Evolutionary conservation across 2,888 invertebrate species (phyloP).

Genomic region (Aleiodes leptofemur): DNA sequence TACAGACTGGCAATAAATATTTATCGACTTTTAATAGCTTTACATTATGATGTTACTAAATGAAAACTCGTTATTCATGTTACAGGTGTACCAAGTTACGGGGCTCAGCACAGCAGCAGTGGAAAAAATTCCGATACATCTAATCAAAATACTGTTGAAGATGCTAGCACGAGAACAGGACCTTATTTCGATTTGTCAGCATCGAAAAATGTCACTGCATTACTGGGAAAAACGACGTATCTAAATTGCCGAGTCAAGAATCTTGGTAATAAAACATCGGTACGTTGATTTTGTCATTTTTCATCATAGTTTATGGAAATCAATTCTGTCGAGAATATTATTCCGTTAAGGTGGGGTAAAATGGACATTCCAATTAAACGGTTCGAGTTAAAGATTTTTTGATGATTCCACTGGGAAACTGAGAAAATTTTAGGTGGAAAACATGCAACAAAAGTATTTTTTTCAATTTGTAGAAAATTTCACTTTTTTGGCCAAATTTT

Average conservation of each 20-base stretch:
- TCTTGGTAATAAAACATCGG: constrained; percentile 90
- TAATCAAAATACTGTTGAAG: constrained; percentile 73
- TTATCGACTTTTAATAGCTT: too few relatives aligned
- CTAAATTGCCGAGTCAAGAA: constrained; percentile 93
- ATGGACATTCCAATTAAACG: too few relatives aligned
- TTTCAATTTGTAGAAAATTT: too few relatives aligned
- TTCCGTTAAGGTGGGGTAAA: neutral
- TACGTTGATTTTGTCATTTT: constrained; percentile 76
- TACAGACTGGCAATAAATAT: neutral
- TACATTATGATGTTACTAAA: neutral
- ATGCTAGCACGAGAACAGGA: constrained; percentile 78
- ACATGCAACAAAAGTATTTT: too few relatives aligned
- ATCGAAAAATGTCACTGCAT: constrained; percentile 87
- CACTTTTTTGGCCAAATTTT: too few relatives aligned
- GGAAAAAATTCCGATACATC: constrained; percentile 67
- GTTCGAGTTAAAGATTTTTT: too few relatives aligned
- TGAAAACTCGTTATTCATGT: constrained; percentile 43
- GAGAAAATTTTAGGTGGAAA: neutral
- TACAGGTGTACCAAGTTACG: constrained; percentile 67
- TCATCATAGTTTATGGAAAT: neutral
- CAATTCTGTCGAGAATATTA: neutral
- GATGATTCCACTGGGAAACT: too few relatives aligned
- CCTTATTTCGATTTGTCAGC: constrained; percentile 86
- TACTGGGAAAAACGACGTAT: constrained; percentile 92
- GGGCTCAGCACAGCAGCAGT: constrained; percentile 62